These are phyloP conservation scores for Melanotaenia pygmaea DNA, from an alignment of 2,797 vertebrate species.

Conservation along the genomic window DNA sequence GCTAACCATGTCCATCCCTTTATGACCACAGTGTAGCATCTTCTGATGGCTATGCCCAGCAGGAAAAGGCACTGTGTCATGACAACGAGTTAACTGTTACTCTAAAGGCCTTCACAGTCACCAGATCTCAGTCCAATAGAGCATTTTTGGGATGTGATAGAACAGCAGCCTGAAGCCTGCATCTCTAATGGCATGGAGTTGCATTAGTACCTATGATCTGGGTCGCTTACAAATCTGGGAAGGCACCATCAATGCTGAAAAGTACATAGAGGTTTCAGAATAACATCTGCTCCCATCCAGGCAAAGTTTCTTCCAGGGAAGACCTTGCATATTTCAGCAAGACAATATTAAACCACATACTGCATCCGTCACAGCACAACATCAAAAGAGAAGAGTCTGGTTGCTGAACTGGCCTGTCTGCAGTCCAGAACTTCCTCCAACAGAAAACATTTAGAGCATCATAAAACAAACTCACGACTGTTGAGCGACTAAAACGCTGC, in stretches of 20 bases:
- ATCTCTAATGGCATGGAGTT: not conserved
- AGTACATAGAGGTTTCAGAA: not conserved
- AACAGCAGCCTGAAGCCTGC: not conserved
- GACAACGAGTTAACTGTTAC: not conserved
- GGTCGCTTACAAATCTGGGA: too few species aligned
- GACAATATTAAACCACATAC: not conserved
- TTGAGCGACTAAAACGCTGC: not conserved
- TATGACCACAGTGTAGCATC: slow-evolving; percentile 3
- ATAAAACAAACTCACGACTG: too few species aligned
- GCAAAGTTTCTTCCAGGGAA: not conserved
- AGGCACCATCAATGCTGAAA: too few species aligned
- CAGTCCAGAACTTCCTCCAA: not conserved
- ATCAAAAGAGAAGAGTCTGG: not conserved
- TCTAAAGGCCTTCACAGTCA: not conserved
- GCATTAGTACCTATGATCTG: not conserved
- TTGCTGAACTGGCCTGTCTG: not conserved
- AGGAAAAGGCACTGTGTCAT: slow-evolving; percentile 19
- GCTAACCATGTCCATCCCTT: not conserved
- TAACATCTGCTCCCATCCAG: not conserved
- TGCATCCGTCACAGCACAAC: not conserved
- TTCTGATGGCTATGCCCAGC: slow-evolving; percentile 65
- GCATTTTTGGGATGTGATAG: not conserved
- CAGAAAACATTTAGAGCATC: not conserved
- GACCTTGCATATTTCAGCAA: not conserved
- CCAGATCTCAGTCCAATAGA: too few species aligned